Evolutionary conservation across 2,797 vertebrate species (phyloP), one percentile per base, ranked within the genome.

Genomic region (Astyanax mexicanus): DNA sequence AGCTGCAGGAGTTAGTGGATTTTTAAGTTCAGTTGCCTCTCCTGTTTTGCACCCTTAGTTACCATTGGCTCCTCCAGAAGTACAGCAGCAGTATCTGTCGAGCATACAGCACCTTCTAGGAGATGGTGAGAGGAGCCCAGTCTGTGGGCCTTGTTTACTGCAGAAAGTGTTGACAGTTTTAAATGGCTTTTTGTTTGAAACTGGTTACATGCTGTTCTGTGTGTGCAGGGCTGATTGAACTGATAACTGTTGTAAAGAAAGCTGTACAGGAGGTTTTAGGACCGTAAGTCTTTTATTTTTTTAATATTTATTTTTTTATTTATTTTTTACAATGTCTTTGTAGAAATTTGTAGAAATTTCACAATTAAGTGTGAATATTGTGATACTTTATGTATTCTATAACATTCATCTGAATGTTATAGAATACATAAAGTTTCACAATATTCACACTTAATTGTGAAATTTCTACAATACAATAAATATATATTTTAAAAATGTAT

Each of bases 71-170:
- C 96, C 98, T 0, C 96, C 97, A 6, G 96, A 98, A 21, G 96
- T 99, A 52, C 98, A 99, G 84, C 97, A 99, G 86, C 96, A 98
- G 76, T 99, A 99, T 88, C 90, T 99, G 82, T 98, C 97, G 69
- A 99, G 97, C 79, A 98, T 99, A 86, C 97, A 99, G 35, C 96
- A 99, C 82, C 95, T 99, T 4, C 90, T 99, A 49, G 97, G 98
- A 91, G 96, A 98, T 8, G 97, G 98, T 98, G 90, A 71, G 78
- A 27, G 23, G 29, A 9, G 12, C 23, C 23, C n/a, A 27, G 19
- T 12, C 6, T 23, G 12, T 11, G 25, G 3, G 15, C 35, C 35
- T 9, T 12, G 29, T 29, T 19, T 47, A 6, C 45, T 0, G 17
- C 0, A 9, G 0, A 55, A 23, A 49, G 19, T 51, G 12, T 27